phyloP scores from a whole-genome alignment of 2,113 vertebrate species.

The Orthonyx spaldingii region DNA sequence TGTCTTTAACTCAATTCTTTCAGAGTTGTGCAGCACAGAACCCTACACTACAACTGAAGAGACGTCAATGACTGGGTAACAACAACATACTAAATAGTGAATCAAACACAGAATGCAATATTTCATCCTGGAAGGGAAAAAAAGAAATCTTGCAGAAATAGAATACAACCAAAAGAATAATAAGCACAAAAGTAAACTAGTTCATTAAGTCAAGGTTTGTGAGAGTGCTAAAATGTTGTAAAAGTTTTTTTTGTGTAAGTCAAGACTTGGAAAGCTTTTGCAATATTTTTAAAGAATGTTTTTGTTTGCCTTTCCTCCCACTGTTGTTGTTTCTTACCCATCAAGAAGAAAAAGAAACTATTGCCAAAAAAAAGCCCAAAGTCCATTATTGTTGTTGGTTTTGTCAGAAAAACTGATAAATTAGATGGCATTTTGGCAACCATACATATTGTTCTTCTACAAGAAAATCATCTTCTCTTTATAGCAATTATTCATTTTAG shows the following conservation, averaged over 20 bases:
- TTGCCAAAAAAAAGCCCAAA: neutral
- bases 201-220: neutral
- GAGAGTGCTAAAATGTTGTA: neutral
- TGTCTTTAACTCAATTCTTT: conserved; percentile 13
- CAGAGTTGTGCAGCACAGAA: neutral
- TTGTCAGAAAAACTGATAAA: neutral
- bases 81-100: neutral
- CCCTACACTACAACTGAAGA: neutral
- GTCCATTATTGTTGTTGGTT: neutral
- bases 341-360: neutral
- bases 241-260: neutral
- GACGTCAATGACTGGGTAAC: neutral
- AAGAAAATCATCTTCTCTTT: neutral
- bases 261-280: neutral
- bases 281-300: neutral
- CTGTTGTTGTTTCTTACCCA: neutral
- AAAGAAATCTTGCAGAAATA: neutral
- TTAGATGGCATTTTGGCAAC: neutral
- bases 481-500: neutral
- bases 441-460: neutral
- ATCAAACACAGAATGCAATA: neutral
- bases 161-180: neutral
- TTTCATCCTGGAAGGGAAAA: neutral
- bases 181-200: neutral
- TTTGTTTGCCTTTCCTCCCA: neutral